These are phyloP conservation scores for Theristicus caerulescens DNA, from an alignment of 2,113 vertebrate genomes.

Conservation along the genomic window DNA sequence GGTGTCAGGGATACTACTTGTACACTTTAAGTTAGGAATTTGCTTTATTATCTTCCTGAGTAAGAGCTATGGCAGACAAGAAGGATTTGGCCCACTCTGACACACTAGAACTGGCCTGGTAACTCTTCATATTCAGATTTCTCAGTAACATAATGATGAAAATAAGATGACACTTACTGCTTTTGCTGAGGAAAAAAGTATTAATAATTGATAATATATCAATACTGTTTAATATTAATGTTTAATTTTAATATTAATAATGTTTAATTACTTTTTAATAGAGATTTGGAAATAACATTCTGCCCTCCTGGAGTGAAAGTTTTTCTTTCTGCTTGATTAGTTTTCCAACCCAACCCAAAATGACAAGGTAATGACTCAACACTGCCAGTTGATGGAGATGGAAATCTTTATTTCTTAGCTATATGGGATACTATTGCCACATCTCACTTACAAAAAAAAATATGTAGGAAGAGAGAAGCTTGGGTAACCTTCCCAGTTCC, in stretches of 20 bases:
- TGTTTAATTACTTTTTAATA: slow-evolving; percentile 15
- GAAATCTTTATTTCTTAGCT: neutral
- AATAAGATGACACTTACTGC: neutral
- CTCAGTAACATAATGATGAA: neutral
- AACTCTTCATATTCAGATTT: neutral
- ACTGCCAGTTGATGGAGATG: neutral
- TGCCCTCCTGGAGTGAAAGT: neutral
- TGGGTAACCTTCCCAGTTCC: neutral
- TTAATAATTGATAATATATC: neutral
- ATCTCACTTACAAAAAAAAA: neutral
- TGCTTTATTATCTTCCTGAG: neutral
- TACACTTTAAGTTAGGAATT: neutral
- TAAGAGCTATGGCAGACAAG: neutral
- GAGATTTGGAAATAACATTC: neutral
- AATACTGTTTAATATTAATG: neutral
- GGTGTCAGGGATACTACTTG: neutral
- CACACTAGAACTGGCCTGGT: neutral
- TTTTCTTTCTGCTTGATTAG: slow-evolving; percentile 9
- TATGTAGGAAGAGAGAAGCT: neutral
- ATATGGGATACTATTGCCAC: neutral
- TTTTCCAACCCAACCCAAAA: neutral
- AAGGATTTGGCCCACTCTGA: neutral
- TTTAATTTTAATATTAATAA: neutral
- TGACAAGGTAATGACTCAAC: neutral
- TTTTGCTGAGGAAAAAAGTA: neutral